A percentile compares a stretch with the other conserved stretches of the same genome.
Evolutionary conservation across 2,113 vertebrate species (phyloP).

Genomic region (Phyllopteryx taeniolatus): DNA sequence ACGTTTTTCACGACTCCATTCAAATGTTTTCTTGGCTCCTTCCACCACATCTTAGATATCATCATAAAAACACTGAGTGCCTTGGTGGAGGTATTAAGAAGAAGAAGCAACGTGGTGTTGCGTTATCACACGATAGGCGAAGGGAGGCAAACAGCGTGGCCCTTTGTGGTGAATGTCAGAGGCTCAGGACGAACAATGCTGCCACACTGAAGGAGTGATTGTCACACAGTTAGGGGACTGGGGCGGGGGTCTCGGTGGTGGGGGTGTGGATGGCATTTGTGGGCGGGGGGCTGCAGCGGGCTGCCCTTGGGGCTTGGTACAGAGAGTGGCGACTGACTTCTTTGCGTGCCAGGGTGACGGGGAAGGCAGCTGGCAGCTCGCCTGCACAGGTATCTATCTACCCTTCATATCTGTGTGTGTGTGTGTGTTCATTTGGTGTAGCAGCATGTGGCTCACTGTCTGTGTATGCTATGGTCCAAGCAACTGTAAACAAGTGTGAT

Average conservation of each 20-base stretch:
- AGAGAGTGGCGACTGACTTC: constrained; percentile 52
- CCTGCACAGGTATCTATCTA: constrained; percentile 55
- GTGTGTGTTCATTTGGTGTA: neutral
- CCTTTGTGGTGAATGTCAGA: constrained; percentile 70
- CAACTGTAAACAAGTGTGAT: neutral
- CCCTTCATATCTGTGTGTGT: neutral
- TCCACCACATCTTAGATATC: too few relatives aligned
- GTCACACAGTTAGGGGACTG: constrained; percentile 58
- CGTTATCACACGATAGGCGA: neutral
- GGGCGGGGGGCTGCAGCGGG: constrained; percentile 13
- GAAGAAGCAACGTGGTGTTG: constrained; percentile 55
- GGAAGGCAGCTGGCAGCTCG: constrained; percentile 34
- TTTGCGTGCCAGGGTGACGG: constrained; percentile 40
- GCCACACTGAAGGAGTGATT: constrained; percentile 67
- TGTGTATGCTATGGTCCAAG: neutral
- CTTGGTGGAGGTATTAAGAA: neutral
- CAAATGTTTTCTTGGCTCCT: too few relatives aligned
- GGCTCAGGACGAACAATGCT: constrained; percentile 68
- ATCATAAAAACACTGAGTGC: neutral
- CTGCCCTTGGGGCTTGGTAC: constrained; percentile 75
- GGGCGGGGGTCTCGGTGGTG: constrained; percentile 31
- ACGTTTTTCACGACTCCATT: too few relatives aligned
- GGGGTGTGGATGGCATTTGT: constrained; percentile 13
- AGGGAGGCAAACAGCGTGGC: constrained; percentile 56
- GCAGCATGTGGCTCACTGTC: neutral